phyloP scores from a whole-genome alignment of 2,113 vertebrate genomes.

The Channa maculata region DNA sequence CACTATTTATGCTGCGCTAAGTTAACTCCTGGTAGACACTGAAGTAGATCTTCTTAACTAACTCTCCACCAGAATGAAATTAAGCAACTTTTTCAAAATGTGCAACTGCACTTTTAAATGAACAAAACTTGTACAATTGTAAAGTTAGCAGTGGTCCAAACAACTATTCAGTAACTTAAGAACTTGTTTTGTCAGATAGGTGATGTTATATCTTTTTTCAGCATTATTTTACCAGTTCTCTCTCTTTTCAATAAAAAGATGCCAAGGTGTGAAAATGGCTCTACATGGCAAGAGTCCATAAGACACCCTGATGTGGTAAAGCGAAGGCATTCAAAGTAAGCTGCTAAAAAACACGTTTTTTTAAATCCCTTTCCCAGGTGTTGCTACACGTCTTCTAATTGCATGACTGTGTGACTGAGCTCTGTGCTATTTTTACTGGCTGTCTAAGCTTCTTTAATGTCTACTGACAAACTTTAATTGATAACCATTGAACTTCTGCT shows the following conservation, averaged over 20 bases:
- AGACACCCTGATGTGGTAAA: constrained; percentile 14
- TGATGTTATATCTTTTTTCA: not conserved
- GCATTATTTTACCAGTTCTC: not conserved
- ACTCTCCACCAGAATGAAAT: too few species aligned
- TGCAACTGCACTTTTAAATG: too few species aligned
- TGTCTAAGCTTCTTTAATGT: constrained; percentile 71
- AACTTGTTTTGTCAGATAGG: not conserved
- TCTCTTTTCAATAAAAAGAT: not conserved
- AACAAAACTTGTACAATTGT: too few species aligned
- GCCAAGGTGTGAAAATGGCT: not conserved
- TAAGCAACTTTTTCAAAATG: too few species aligned
- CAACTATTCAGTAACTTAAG: not conserved
- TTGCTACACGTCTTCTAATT: constrained; percentile 36
- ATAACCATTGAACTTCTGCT: not conserved
- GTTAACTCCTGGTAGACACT: too few species aligned
- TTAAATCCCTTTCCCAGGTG: constrained; percentile 70
- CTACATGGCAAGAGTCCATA: constrained; percentile 1
- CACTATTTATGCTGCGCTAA: too few species aligned
- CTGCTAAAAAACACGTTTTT: constrained; percentile 64
- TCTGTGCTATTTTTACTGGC: constrained; percentile 54
- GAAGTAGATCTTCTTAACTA: too few species aligned
- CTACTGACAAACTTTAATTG: constrained; percentile 42
- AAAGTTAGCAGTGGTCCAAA: too few species aligned
- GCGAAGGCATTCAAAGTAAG: constrained; percentile 12
- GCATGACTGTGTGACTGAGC: constrained; percentile 26